A percentile compares a stretch with the other conserved stretches of the same genome.
These are phyloP conservation scores for Halcyon smyrnensis DNA, from an alignment of 2,797 vertebrate species.

Conservation along the genomic window DNA sequence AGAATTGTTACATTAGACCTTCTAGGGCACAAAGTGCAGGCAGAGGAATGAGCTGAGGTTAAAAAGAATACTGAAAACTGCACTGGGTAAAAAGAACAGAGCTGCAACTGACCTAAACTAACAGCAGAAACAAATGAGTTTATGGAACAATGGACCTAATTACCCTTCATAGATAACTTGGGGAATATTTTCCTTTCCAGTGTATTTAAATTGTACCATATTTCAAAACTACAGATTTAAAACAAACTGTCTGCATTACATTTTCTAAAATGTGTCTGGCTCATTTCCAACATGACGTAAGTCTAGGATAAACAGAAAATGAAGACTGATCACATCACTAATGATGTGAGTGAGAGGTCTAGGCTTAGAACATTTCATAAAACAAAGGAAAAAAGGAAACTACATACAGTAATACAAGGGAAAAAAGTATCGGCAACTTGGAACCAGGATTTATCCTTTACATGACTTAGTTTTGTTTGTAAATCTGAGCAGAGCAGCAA, in stretches of 20 bases:
- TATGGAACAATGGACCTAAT: background rate
- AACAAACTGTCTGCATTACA: slow-evolving; percentile 20
- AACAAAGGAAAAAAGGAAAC: slow-evolving; percentile 30
- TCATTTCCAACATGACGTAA: slow-evolving; percentile 24
- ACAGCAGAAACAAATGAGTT: background rate
- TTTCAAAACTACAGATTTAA: slow-evolving; percentile 19
- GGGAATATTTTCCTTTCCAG: slow-evolving; percentile 5
- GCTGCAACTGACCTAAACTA: background rate
- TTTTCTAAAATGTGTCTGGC: slow-evolving; percentile 13
- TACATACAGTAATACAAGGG: background rate
- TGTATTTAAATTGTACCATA: background rate
- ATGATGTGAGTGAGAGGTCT: background rate
- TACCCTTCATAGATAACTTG: background rate
- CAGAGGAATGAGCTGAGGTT: background rate
- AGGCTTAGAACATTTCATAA: slow-evolving; percentile 14
- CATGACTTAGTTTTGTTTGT: background rate
- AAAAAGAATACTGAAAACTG: background rate
- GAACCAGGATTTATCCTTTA: background rate
- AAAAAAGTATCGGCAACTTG: background rate
- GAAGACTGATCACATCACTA: background rate
- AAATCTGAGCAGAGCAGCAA: background rate
- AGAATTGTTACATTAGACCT: background rate
- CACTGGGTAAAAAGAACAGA: background rate
- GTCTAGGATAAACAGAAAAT: slow-evolving; percentile 11
- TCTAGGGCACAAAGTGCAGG: background rate